Conservation (phyloP, 1,140 invertebrate genomes). For the Drosophila santomea region DNA sequence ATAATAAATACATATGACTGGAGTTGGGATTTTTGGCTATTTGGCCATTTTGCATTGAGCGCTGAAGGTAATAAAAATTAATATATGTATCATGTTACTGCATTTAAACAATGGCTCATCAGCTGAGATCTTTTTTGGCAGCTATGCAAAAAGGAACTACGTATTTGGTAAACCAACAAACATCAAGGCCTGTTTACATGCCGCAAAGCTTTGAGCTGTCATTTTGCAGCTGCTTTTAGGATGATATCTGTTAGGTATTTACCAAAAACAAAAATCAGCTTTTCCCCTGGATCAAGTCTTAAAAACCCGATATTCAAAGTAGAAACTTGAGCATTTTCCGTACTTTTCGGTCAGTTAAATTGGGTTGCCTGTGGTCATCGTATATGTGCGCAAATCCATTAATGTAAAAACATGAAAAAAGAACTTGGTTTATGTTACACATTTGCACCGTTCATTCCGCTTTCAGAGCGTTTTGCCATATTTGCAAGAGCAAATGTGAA, state of each 20-base stretch:
- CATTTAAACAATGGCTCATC: not conserved
- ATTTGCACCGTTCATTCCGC: constrained; percentile 14
- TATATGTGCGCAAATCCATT: too few relatives aligned
- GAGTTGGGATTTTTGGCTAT: not conserved
- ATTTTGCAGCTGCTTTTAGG: not conserved
- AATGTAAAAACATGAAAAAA: too few relatives aligned
- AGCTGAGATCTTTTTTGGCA: not conserved
- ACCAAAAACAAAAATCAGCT: too few relatives aligned
- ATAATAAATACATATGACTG: not conserved
- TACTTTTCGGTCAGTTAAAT: not conserved
- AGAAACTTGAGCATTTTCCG: too few relatives aligned
- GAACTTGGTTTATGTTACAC: too few relatives aligned
- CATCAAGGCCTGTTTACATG: not conserved
- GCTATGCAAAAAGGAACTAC: too few relatives aligned
- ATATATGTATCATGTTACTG: constrained; percentile 3
- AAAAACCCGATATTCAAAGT: not conserved
- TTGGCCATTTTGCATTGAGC: not conserved
- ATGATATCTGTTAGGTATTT: not conserved
- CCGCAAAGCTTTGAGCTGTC: not conserved
- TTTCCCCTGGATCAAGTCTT: not conserved
- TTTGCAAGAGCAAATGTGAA: constrained; percentile 29
- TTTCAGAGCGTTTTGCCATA: constrained; percentile 20
- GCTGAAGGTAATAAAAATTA: not conserved
- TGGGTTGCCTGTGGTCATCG: not conserved
- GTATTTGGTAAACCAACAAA: not conserved